Percentiles rank a stretch among this genome's conserved stretches.
phyloP scores from a whole-genome alignment of 35 echinoderm and acorn worm genomes.

The Antedon bifida region DNA sequence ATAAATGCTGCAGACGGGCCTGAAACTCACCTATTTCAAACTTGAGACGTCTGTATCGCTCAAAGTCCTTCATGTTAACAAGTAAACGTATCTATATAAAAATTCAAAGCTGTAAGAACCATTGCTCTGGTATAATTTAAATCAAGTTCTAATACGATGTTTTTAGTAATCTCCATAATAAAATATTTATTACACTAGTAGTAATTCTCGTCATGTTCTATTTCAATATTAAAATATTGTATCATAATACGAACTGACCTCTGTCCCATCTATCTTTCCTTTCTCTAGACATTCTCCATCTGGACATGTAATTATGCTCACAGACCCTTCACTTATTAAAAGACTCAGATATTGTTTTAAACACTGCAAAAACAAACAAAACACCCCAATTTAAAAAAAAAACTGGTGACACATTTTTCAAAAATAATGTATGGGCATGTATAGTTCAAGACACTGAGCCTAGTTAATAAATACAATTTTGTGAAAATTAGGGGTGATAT shows the following conservation, averaged over 20 bases:
- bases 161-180: too few species aligned
- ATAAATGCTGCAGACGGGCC: too few species aligned
- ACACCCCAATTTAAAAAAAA: too few species aligned
- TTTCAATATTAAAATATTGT: background rate
- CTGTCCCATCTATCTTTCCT: constrained; percentile 52
- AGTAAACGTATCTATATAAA: constrained; percentile 45
- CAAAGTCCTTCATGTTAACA: constrained; percentile 53
- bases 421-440: too few species aligned
- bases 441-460: too few species aligned
- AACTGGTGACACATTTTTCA: too few species aligned
- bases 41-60: constrained; percentile 56
- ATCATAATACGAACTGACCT: constrained; percentile 31
- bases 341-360: constrained; percentile 75
- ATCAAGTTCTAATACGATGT: too few species aligned
- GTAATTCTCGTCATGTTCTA: too few species aligned
- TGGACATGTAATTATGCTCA: constrained; percentile 74
- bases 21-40: constrained; percentile 84
- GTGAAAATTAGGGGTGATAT: too few species aligned
- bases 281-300: constrained; percentile 76
- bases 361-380: constrained; percentile 38
- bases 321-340: constrained; percentile 63
- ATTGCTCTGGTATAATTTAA: too few species aligned
- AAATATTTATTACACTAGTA: too few species aligned
- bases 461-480: too few species aligned
- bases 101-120: background rate